Base-by-base conservation (phyloP, 2,113 vertebrate genomes). In the Albula glossodonta region DNA sequence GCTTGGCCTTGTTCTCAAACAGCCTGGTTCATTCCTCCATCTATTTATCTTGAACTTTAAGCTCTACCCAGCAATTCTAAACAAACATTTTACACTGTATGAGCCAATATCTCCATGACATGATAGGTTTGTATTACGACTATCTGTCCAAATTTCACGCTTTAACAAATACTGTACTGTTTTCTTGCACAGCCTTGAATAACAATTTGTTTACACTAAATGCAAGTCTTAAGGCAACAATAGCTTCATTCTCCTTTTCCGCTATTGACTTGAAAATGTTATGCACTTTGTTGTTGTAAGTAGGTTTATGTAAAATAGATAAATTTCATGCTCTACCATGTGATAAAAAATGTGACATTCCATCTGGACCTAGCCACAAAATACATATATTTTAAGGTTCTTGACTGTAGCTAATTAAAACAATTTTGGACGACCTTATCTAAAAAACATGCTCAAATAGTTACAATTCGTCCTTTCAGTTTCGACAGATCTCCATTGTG, bases 261-360 rank as follows among this genome's bases (percentile, higher is more conserved):
- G 92, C 92, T 88, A 96, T 96, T 96, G 91, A 95, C 91, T 85
- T 91, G 89, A 89, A 93, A 93, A 94, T 93, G 92, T 94, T 93
- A 87, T 94, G 87, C 91, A 93, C 92, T 92, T 89, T 96, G 96
- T 95, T 97, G 96, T 96, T 97, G 93, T 96, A 95, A 95, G 95
- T 89, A 92, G 93, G 93, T 94, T 95, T 94, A 93, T 95, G 91
- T 91, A 96, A 96, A 97, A 93, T 95, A 95, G 96, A 97, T 98
- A 95, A 91, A 98, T 98, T 97, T 97, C 96, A 98, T 94, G 93
- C 94, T 92, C 93, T 90, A 89, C 93, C 98, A 98, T 99, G 97
- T 99, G 98, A 99, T 95, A 92, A 94, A 84, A 91, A 97, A 96
- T 96, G 97, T 98, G 98, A 99, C 97, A 95, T 96, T 97, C 96